Evolutionary conservation across 1,140 invertebrate genomes (phyloP), one percentile per base, ranked within the genome.

Genomic region (Scaptomyza graminum): DNA sequence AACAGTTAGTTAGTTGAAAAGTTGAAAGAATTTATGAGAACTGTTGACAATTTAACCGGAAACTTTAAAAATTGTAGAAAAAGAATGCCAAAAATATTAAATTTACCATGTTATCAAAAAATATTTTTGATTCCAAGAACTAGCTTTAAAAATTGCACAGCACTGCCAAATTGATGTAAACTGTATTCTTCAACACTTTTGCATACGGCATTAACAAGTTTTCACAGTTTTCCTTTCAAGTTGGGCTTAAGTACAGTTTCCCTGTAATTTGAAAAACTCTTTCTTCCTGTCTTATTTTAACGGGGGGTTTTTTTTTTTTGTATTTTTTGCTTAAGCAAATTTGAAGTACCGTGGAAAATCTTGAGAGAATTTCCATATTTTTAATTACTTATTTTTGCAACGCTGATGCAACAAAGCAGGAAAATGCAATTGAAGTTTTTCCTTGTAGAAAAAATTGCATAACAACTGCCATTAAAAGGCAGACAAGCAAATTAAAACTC

Each of bases 401-500:
- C 56, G 65, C 64, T 61, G 15, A 51, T 25, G 65, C 37, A 79
- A 60, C 34, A 75, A 64, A 51, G 44, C 59, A 70, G 43, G 41
- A 59, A 64, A 71, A 71, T 46, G 66, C 54, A 82, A 78, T 75
- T 87, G 82, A 83, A 87, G 52, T 68, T 68, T 80, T 54, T 46
- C 52, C 41, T 49, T 74, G 79, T 81, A 51, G 74, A 31, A 61
- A 76, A 77, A 82, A 88, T 67, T 76, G 66, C 83, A 87, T 79
- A 82, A 82, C 70, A 85, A 79, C 75, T 63, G 71, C 75, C 78
- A 87, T 87, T 88, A 88, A 87, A 87, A 87, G 71, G 83, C 79
- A 82, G 71, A 87, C 82, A 88, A 79, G 78, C 82, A 82, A 87
- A 87, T 85, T 87, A 82, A 85, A 85, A 78, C 49, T 81, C 50